Percentiles rank a stretch among this genome's conserved stretches.
These are phyloP conservation scores for Darevskia mixta DNA, from an alignment of 2,797 vertebrate species.

Conservation along the genomic window DNA sequence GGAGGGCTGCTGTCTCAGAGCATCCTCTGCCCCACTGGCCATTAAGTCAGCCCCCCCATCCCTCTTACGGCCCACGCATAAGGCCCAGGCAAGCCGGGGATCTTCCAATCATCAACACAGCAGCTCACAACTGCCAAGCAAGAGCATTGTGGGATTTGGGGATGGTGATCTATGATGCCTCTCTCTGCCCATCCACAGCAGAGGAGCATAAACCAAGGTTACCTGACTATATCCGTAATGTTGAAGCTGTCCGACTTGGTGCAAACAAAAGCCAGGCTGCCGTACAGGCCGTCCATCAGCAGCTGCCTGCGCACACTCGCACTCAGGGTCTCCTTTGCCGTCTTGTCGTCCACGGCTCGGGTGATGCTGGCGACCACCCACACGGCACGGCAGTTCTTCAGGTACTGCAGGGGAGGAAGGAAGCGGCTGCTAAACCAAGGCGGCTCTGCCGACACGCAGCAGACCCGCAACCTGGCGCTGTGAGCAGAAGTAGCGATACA, in stretches of 20 bases:
- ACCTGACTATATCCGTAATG: constrained; percentile 43
- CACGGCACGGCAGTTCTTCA: constrained; percentile 43
- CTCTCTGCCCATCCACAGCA: neutral
- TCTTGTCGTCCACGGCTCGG: constrained; percentile 52
- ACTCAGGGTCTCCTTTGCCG: constrained; percentile 45
- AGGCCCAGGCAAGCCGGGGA: neutral
- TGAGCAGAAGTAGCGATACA: neutral
- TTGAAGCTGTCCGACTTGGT: constrained; percentile 52
- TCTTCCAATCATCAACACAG: neutral
- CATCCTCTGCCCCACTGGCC: neutral
- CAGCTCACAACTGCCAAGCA: neutral
- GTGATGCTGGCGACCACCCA: constrained; percentile 51
- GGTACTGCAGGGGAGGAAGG: constrained; percentile 30
- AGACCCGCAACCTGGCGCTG: neutral
- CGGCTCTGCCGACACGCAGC: no score
- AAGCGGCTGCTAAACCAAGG: neutral
- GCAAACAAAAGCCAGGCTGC: constrained; percentile 49
- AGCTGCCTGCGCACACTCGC: constrained; percentile 41
- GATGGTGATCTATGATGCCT: fast-evolving
- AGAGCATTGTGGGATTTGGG: neutral
- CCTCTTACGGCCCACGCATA: no score
- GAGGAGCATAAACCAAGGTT: neutral
- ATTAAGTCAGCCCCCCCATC: no score
- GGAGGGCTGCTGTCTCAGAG: neutral
- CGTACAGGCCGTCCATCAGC: constrained; percentile 48